Base-by-base conservation (phyloP, 2,888 invertebrate genomes). In the Ephialtes manifestator region DNA sequence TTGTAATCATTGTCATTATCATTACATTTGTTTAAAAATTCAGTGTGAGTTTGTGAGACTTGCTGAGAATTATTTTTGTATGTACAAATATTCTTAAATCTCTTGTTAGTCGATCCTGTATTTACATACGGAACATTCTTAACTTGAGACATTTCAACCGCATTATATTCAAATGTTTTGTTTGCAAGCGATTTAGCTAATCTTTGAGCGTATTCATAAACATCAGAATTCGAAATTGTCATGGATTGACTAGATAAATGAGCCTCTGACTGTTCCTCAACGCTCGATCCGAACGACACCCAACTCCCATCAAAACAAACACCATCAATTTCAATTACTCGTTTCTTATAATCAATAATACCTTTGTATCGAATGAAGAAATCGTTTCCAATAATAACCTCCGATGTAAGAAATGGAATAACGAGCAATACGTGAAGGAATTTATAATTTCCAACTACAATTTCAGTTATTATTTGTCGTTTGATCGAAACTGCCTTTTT, bases 381-480 rank as follows among this genome's bases (percentile, higher is more conserved):
- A 53, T 53, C 53, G 53, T 53, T 53, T 18, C 53, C 53, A 18
- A 53, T 53, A 18, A 53, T 53, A 18, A 53, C 20, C n/a, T 53
- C 53, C 53, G 53, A 53, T 20, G 53, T 53, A 53, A 53, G 53
- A n/a, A n/a, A n/a, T n/a, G 53, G 53, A 53, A 53, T 53, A 53
- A 53, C 53, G 18, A 53, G 20, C 13, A 53, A 53, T 20, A 53
- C 53, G 20, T 53, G 53, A n/a, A 20, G 53, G 20, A 53, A 53
- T 18, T 20, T 53, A 53, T 53, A 53, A n/a, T n/a, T 53, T 18
- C 53, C 53, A 20, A 53, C 20, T 20, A 53, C n/a, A 53, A 53
- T 53, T 53, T 53, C 53, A 20, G 53, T 20, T n/a, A 53, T 53
- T 53, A 53, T 53, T 53, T 53, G 53, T 18, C 53, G 53, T n/a